A percentile compares a stretch with the other conserved stretches of the same genome.
phyloP scores from a whole-genome alignment of 2,797 vertebrate genomes.

The Neostethus bicornis region DNA sequence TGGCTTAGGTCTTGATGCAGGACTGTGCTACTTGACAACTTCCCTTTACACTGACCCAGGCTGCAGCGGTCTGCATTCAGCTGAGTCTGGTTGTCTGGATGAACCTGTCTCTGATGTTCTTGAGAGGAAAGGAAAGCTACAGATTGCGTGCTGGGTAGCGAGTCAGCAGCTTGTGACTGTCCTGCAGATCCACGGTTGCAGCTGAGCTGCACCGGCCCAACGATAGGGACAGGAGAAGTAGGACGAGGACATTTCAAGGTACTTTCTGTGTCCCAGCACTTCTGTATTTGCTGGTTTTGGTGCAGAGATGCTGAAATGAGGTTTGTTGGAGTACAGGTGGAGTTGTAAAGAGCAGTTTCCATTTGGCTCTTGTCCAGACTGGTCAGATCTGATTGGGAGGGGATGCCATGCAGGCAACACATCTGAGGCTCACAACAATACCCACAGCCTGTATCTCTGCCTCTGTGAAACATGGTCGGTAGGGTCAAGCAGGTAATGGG shows the following conservation, averaged over 20 bases:
- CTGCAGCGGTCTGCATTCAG: constrained; percentile 65
- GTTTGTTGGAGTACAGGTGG: constrained; percentile 65
- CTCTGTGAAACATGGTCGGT: constrained; percentile 70
- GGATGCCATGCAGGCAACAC: constrained; percentile 87
- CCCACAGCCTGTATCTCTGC: constrained; percentile 78
- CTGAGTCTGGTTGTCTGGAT: constrained; percentile 75
- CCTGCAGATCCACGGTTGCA: constrained; percentile 41
- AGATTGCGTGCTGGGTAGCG: constrained; percentile 50
- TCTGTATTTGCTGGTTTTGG: constrained; percentile 67
- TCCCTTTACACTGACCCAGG: constrained; percentile 63
- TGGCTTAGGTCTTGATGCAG: constrained; percentile 56
- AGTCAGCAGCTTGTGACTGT: constrained; percentile 33
- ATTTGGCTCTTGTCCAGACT: constrained; percentile 74
- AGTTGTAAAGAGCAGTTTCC: constrained; percentile 67
- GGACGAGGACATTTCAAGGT: constrained; percentile 70
- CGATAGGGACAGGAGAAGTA: constrained; percentile 52
- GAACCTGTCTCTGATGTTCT: constrained; percentile 77
- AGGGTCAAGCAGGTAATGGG: constrained; percentile 81
- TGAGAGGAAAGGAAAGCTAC: constrained; percentile 59
- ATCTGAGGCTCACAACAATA: constrained; percentile 81
- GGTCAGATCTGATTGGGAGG: constrained; percentile 67
- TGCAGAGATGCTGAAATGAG: constrained; percentile 65
- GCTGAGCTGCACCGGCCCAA: constrained; percentile 50
- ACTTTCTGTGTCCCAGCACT: constrained; percentile 68
- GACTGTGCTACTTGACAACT: constrained; percentile 44